Conservation (phyloP, 2,797 vertebrate genomes). For the Microchirus variegatus region DNA sequence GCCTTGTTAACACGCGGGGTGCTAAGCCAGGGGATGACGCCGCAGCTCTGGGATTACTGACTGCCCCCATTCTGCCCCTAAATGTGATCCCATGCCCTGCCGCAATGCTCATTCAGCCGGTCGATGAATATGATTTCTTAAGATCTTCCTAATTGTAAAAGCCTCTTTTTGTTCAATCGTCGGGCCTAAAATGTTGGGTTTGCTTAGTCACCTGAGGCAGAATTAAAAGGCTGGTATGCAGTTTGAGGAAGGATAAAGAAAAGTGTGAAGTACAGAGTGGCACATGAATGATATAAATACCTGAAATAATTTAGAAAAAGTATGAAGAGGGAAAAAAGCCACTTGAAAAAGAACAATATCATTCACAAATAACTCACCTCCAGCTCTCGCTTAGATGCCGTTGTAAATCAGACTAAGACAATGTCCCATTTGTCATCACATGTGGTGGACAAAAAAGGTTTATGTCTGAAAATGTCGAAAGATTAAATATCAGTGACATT, state of each 20-base stretch:
- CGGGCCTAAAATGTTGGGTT: slow-evolving; percentile 36
- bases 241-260: slow-evolving; percentile 28
- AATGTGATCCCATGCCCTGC: slow-evolving; percentile 46
- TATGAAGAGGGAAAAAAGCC: not conserved
- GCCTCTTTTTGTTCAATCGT: not conserved
- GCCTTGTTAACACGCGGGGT: slow-evolving; percentile 68
- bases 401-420: too few species aligned
- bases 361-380: too few species aligned
- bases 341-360: too few species aligned
- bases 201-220: slow-evolving; percentile 39
- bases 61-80: slow-evolving; percentile 48
- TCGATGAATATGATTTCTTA: slow-evolving; percentile 56
- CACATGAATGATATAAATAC: slow-evolving; percentile 43
- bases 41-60: slow-evolving; percentile 66
- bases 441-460: too few species aligned
- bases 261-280: slow-evolving; percentile 37
- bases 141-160: slow-evolving; percentile 54
- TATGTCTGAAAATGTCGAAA: too few species aligned
- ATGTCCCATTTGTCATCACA: too few species aligned
- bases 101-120: slow-evolving; percentile 62
- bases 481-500: too few species aligned
- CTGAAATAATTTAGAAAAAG: slow-evolving; percentile 34
- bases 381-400: too few species aligned
- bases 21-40: slow-evolving; percentile 63
- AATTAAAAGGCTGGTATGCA: slow-evolving; percentile 32